Base-by-base conservation (phyloP, 2,888 invertebrate species). In the Philaethria dido region DNA sequence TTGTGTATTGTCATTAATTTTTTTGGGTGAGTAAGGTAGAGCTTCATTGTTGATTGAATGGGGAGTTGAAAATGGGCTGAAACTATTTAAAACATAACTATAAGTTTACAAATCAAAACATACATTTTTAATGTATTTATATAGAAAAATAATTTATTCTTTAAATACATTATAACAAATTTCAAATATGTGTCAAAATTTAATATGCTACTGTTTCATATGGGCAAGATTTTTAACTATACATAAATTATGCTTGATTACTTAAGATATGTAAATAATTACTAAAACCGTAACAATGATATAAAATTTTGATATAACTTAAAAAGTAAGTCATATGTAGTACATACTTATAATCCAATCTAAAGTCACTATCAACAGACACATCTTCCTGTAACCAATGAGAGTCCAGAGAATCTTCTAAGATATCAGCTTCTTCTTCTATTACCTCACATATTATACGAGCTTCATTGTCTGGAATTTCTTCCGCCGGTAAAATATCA, bases 381-480 rank as follows among this genome's bases (percentile, higher is more conserved):
- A 77, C 73, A 39, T 92, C 90, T 74, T 91, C 92, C 66, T 88
- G 85, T 20, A 92, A 75, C 90, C 90, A 92, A 47, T 89, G 86
- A 0, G 91, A 90, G 57, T 92, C 92, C 0, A 92, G 75, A 0
- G 92, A 86, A 45, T 91, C 89, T 5, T 92, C 92, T n/a, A 87
- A 63, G 0, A 90, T 74, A 67, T 91, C 91, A 0, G 88, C 86
- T 64, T 90, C 89, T 69, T 92, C 91, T 42, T 86, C 84, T 29
- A 92, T 89, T 0, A 91, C 86, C 61, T 91, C 89, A 16, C 80
- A 77, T 47, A 92, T 87, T 60, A 92, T 89, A 4, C 80, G 77
- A 0, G 84, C 88, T 70, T 92, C 92, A 0, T 85, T 80, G 14
- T 87, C 87, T 0, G 85, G 84, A 73, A 92, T 80, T 64, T 89